A percentile compares a stretch with the other conserved stretches of the same genome.
These are phyloP conservation scores for Tachyglossus aculeatus DNA, from an alignment of 2,797 vertebrate genomes.

Conservation along the genomic window DNA sequence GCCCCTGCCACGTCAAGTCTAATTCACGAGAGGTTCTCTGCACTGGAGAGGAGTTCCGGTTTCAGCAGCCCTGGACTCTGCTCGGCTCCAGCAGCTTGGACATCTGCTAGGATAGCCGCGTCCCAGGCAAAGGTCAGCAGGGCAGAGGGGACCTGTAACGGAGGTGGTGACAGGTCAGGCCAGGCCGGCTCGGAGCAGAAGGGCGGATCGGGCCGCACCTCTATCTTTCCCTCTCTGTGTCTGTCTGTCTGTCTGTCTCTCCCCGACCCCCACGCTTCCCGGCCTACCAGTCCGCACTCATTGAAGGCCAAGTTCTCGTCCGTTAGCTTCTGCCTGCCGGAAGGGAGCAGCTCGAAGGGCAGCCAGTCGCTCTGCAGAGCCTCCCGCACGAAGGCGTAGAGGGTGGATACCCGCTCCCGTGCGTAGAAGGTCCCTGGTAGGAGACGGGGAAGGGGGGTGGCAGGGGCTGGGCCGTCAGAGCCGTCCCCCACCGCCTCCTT, in stretches of 20 bases:
- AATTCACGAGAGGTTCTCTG: constrained; percentile 82
- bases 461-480: neutral
- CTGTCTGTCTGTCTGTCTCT: neutral
- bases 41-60: constrained; percentile 76
- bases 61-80: constrained; percentile 73
- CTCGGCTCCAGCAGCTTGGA: constrained; percentile 77
- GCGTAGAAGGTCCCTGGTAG: constrained; percentile 90
- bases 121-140: constrained; percentile 90
- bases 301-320: constrained; percentile 81
- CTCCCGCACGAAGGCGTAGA: constrained; percentile 87
- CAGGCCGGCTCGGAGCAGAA: neutral
- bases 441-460: neutral
- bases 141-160: constrained; percentile 86
- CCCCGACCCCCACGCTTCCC: neutral
- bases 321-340: constrained; percentile 86
- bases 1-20: constrained; percentile 29
- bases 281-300: constrained; percentile 89
- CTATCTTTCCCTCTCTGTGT: neutral
- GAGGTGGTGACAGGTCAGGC: neutral
- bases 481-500: too few relatives aligned
- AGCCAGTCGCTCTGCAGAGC: constrained; percentile 89
- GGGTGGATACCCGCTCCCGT: constrained; percentile 80
- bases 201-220: neutral
- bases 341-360: constrained; percentile 91
- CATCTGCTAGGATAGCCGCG: constrained; percentile 82